phyloP scores from a whole-genome alignment of 2,888 invertebrate genomes.

The Ophion costatus region DNA sequence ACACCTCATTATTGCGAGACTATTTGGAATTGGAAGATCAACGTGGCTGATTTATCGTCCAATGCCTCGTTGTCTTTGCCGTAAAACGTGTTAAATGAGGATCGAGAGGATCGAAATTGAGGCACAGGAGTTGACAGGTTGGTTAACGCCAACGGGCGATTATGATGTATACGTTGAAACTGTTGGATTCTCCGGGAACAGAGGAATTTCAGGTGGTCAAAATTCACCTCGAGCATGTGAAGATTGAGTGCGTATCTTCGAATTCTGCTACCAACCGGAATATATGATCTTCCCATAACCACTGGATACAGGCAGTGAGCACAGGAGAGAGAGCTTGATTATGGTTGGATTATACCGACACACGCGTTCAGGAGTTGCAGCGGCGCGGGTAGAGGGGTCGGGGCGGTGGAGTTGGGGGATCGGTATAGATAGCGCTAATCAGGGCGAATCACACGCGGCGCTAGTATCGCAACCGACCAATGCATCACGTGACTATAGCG shows the following conservation, averaged over 20 bases:
- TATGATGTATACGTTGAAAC: constrained; percentile 61
- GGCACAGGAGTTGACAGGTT: constrained; percentile 51
- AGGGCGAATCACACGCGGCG: constrained; percentile 80
- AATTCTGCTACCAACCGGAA: constrained; percentile 50
- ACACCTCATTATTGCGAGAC: too few relatives aligned
- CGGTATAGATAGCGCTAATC: constrained; percentile 82
- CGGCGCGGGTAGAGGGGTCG: constrained; percentile 21
- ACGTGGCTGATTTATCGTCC: not conserved
- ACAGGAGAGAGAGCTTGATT: constrained; percentile 72
- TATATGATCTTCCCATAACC: constrained; percentile 58
- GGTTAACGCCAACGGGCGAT: constrained; percentile 55
- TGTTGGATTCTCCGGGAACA: constrained; percentile 54
- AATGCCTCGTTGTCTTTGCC: constrained; percentile 28
- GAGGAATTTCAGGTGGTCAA: constrained; percentile 54
- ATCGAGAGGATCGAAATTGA: constrained; percentile 41
- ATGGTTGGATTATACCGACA: constrained; percentile 75
- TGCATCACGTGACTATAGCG: constrained; percentile 72
- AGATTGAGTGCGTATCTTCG: constrained; percentile 58
- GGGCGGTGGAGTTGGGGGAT: constrained; percentile 69
- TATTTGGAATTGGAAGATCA: too few relatives aligned
- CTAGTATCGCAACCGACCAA: constrained; percentile 77
- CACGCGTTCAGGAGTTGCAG: constrained; percentile 8
- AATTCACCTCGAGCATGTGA: constrained; percentile 19
- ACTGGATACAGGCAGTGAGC: constrained; percentile 41
- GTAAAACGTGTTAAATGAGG: constrained; percentile 45